Evolutionary conservation across 2,888 invertebrate species (phyloP).

Genomic region (Epiblema foenella): DNA sequence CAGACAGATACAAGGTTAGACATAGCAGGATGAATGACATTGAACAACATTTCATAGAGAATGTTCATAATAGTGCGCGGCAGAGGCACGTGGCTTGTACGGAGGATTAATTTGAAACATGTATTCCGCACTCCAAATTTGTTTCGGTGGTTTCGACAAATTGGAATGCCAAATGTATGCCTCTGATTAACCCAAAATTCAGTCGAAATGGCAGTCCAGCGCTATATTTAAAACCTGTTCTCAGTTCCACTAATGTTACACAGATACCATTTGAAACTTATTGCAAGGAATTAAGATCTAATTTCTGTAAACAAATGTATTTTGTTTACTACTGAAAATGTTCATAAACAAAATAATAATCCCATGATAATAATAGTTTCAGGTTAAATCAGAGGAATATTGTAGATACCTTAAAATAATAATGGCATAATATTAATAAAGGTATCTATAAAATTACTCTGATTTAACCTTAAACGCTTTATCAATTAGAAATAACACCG

Average conservation of each 20-base stretch:
- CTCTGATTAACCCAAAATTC: not conserved
- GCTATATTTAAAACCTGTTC: not conserved
- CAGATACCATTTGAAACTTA: not conserved
- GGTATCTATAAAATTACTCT: not conserved
- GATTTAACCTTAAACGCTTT: not conserved
- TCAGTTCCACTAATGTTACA: not conserved
- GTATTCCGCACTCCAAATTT: not conserved
- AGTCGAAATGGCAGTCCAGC: not conserved
- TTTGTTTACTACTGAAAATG: not conserved
- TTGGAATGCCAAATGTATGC: not conserved
- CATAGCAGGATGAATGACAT: not conserved
- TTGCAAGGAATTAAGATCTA: not conserved
- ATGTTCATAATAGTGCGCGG: not conserved
- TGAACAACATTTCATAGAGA: not conserved
- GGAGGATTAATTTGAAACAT: not conserved
- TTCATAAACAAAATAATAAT: too few species aligned
- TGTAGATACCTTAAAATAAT: too few species aligned
- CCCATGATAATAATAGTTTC: too few species aligned
- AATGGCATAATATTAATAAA: not conserved
- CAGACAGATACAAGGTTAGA: not conserved
- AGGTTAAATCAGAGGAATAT: too few species aligned
- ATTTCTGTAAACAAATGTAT: not conserved
- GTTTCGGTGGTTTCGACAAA: not conserved
- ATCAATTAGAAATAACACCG: slow-evolving; percentile 18
- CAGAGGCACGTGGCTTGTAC: not conserved